Evolutionary conservation across 2,797 vertebrate genomes (phyloP).

Genomic region (Pachyuromys duprasi): DNA sequence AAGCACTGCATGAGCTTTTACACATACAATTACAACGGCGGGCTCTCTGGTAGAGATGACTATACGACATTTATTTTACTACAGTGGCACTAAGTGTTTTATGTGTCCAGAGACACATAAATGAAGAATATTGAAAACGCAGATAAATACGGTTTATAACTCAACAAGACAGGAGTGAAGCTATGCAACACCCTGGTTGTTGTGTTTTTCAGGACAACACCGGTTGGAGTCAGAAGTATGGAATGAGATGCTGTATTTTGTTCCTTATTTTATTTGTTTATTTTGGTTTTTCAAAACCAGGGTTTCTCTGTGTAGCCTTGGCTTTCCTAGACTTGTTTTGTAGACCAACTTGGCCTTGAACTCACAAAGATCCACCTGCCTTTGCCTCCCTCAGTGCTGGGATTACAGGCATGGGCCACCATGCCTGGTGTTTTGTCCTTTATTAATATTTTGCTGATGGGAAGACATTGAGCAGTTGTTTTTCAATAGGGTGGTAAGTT

Average conservation of each 20-base stretch:
- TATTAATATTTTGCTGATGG: constrained; percentile 42
- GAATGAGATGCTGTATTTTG: constrained; percentile 63
- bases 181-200: constrained; percentile 56
- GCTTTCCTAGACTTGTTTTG: no score
- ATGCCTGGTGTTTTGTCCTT: constrained; percentile 28
- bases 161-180: constrained; percentile 66
- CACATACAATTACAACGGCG: background rate
- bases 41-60: background rate
- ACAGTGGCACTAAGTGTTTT: constrained; percentile 54
- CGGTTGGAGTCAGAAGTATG: constrained; percentile 74
- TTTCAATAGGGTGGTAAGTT: background rate
- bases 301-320: no score
- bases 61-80: constrained; percentile 42
- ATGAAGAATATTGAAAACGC: constrained; percentile 66
- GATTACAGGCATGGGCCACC: no score
- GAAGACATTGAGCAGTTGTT: background rate
- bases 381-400: no score
- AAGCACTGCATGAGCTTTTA: background rate
- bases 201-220: constrained; percentile 57
- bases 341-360: no score
- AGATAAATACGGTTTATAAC: constrained; percentile 82
- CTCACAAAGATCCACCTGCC: no score
- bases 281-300: no score
- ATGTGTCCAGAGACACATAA: constrained; percentile 62
- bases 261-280: no score